A percentile compares a stretch with the other conserved stretches of the same genome.
Evolutionary conservation across 53 echinoderm and acorn worm species (phyloP).

Genomic region (Luidia sarsii): DNA sequence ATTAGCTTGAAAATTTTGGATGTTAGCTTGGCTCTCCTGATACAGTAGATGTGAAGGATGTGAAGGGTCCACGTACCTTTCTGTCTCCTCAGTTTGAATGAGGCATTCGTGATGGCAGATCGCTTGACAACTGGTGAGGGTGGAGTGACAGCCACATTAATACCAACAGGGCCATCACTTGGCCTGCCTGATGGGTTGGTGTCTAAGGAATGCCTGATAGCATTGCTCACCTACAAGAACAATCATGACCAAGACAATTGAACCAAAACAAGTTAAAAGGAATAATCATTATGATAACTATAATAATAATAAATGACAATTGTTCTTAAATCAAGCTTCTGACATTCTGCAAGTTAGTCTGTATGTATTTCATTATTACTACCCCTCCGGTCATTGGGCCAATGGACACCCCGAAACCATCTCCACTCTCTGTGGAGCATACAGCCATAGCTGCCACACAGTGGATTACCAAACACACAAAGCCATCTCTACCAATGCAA

Average conservation of each 20-base stretch:
- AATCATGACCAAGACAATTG: too few relatives aligned
- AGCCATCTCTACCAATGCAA: too few relatives aligned
- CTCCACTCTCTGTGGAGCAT: too few relatives aligned
- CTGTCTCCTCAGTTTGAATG: slow-evolving; percentile 78
- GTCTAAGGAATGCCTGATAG: slow-evolving; percentile 92
- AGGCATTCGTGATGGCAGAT: slow-evolving; percentile 93
- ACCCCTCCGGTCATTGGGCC: too few relatives aligned
- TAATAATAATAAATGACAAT: too few relatives aligned
- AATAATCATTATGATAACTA: too few relatives aligned
- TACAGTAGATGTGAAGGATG: not conserved
- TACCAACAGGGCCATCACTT: slow-evolving; percentile 92
- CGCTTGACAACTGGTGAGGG: slow-evolving; percentile 85
- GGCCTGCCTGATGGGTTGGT: slow-evolving; percentile 95
- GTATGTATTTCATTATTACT: too few relatives aligned
- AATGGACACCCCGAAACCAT: too few relatives aligned
- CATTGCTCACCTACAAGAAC: slow-evolving; percentile 75
- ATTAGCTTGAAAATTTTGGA: not conserved
- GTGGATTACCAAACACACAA: too few relatives aligned
- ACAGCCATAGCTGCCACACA: too few relatives aligned
- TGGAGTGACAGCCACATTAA: slow-evolving; percentile 89
- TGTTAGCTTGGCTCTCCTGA: not conserved
- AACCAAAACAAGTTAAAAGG: not conserved
- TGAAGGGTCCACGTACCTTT: slow-evolving; percentile 66
- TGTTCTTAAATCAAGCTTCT: too few relatives aligned
- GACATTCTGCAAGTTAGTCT: too few relatives aligned